Evolutionary conservation across 2,888 invertebrate genomes (phyloP), one percentile per base, ranked within the genome.

Genomic region (Drosophila melanocephala): DNA sequence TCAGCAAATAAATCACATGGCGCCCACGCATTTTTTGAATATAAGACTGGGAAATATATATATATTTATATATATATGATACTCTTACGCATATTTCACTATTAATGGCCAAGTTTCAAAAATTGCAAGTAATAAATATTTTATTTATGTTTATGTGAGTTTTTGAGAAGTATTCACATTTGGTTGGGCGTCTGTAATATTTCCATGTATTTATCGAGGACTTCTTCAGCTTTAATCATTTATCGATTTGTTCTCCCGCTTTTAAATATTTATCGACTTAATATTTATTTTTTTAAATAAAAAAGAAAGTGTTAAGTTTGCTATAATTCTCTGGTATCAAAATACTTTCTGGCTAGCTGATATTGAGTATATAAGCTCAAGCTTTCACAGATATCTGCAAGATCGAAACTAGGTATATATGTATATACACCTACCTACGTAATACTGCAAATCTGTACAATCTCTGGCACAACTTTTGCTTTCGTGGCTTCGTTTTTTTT

Each of bases 1-100:
- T 74, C 77, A 77, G 83, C 81, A 85, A 75, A 85, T 88, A 85
- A 88, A 85, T 88, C 83, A 73, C 57, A 47, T 19, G 51, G 51
- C 83, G 64, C 75, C 84, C 72, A 88, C 88, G 77, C 67, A 16
- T 66, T 66, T 75, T 65, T 53, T 67, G 39, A 58, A 22, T 55
- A 52, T 53, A 62, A 30, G 30, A 28, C 51, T 68, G 58, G 74
- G 64, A 55, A 28, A 19, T 52, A 56, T 26, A 6, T 30, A 7
- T 39, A 16, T 22, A 35, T 26, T 33, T 35, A 44, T 30, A 52
- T n/a, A 30, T 33, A 19, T 63, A 28, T 30, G 16, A 37, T 37
- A 37, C 37, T 16, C 16, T n/a, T 42, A n/a, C 6, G n/a, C 30
- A 12, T 52, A 32, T 30, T 30, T 53, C n/a, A 33, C 33, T 53